Evolutionary conservation across 2,888 invertebrate species (phyloP).

Genomic region (Perithous albicinctus): DNA sequence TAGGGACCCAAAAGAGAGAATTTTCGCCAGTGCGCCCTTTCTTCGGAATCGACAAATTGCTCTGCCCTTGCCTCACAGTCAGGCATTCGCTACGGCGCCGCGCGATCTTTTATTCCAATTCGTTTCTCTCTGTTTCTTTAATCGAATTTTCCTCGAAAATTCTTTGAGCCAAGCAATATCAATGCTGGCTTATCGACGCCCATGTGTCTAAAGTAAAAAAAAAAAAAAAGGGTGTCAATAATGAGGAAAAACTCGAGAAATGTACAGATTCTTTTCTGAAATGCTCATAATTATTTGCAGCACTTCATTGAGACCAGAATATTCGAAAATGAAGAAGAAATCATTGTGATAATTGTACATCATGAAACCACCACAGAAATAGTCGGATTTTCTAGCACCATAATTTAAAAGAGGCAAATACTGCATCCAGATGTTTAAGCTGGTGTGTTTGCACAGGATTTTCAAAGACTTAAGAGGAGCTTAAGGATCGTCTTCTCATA

Average conservation of each 20-base stretch:
- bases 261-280: neutral
- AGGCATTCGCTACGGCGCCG: slow-evolving; percentile 53
- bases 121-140: slow-evolving; percentile 24
- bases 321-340: too few species aligned
- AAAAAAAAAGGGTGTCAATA: neutral
- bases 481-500: neutral
- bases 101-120: slow-evolving; percentile 42
- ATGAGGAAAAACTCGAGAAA: neutral
- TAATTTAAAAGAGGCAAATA: neutral
- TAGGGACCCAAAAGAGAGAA: neutral
- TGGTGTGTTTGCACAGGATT: neutral
- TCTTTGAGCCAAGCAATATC: slow-evolving; percentile 28
- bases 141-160: slow-evolving; percentile 42
- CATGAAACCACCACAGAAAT: neutral
- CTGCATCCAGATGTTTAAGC: neutral
- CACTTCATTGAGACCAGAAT: too few species aligned
- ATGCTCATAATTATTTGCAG: slow-evolving; percentile 25
- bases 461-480: neutral
- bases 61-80: slow-evolving; percentile 40
- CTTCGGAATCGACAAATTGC: slow-evolving; percentile 73
- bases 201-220: neutral
- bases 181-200: slow-evolving; percentile 11
- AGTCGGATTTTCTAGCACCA: neutral
- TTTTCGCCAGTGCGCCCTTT: slow-evolving; percentile 21
- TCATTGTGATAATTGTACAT: neutral